Conservation (phyloP, 30 jellyfish, hydroid and myxozoan species). For the Catostylus mosaicus region DNA sequence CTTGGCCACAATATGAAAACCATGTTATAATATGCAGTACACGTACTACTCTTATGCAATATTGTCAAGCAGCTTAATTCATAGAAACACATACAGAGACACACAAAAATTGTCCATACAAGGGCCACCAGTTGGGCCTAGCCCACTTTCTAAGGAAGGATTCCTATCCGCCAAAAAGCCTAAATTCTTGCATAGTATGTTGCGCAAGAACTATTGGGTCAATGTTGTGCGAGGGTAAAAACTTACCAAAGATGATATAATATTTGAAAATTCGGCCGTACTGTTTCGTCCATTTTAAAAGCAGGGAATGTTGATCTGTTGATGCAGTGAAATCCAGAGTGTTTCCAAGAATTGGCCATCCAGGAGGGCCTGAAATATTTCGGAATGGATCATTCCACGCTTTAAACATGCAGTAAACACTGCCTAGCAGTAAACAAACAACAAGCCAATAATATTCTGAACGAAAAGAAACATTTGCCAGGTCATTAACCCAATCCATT, state of each 20-base stretch:
- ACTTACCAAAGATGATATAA: slow-evolving; percentile 53
- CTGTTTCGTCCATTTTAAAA: slow-evolving; percentile 44
- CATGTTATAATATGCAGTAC: too few species aligned
- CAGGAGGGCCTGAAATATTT: slow-evolving; percentile 56
- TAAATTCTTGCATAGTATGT: too few species aligned
- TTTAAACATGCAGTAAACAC: background rate
- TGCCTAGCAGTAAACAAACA: background rate
- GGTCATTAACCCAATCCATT: background rate
- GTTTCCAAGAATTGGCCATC: slow-evolving; percentile 49
- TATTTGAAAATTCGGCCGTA: slow-evolving; percentile 61
- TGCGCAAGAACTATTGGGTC: too few species aligned
- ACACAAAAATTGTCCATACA: too few species aligned
- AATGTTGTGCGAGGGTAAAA: background rate
- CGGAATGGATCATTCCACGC: slow-evolving; percentile 19
- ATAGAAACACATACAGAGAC: too few species aligned
- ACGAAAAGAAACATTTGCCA: background rate
- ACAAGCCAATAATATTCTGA: background rate
- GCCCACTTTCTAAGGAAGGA: too few species aligned
- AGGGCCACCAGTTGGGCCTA: too few species aligned
- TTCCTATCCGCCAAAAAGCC: too few species aligned
- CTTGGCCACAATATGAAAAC: too few species aligned
- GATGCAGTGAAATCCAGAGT: slow-evolving; percentile 42
- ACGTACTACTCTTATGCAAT: too few species aligned
- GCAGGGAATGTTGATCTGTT: slow-evolving; percentile 55
- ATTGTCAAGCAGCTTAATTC: too few species aligned